A percentile compares a stretch with the other conserved stretches of the same genome.
Evolutionary conservation across 1,140 invertebrate species (phyloP).

Genomic region (Phortica variegata): DNA sequence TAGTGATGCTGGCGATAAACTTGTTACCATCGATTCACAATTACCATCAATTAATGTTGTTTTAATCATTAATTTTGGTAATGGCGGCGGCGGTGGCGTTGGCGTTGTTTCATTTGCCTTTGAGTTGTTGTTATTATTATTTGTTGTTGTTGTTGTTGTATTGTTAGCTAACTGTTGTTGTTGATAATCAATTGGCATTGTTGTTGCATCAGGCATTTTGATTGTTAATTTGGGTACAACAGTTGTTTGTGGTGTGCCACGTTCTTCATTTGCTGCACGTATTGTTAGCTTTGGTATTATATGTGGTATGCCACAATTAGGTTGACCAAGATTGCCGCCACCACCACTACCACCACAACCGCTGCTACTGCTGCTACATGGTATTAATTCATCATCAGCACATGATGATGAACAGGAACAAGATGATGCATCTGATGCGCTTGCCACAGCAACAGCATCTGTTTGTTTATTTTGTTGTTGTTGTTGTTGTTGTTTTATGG

Average conservation of each 20-base stretch:
- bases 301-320: constrained; percentile 34
- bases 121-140: neutral
- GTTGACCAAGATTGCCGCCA: constrained; percentile 8
- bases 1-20: constrained; percentile 35
- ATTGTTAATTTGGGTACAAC: constrained; percentile 53
- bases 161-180: constrained; percentile 5
- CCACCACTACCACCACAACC: constrained; percentile 7
- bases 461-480: constrained; percentile 16
- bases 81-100: constrained; percentile 8
- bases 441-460: constrained; percentile 8
- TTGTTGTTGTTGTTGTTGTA: neutral
- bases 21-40: constrained; percentile 37
- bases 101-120: neutral
- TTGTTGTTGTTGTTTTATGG: constrained; percentile 19
- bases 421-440: constrained; percentile 34
- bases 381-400: constrained; percentile 34
- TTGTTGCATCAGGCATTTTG: constrained; percentile 37
- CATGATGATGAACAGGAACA: constrained; percentile 38
- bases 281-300: constrained; percentile 54
- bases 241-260: constrained; percentile 21
- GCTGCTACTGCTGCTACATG: neutral
- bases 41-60: constrained; percentile 31
- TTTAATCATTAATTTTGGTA: constrained; percentile 42
- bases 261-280: constrained; percentile 43
- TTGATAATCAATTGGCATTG: constrained; percentile 2